Base-by-base conservation (phyloP, 2,797 vertebrate species). In the Fistularia commersonii region DNA sequence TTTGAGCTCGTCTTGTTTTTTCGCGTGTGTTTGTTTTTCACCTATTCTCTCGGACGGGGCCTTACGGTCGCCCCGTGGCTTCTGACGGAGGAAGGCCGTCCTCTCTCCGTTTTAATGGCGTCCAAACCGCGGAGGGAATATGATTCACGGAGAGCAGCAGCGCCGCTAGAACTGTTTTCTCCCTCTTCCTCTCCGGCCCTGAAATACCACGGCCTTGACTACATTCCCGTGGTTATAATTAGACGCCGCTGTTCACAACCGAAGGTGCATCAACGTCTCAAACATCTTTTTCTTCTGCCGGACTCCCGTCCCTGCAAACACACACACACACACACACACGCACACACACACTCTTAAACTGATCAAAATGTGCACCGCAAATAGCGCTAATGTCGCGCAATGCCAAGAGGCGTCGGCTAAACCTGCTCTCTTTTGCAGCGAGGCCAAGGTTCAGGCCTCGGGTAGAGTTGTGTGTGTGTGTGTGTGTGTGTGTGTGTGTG, bases 171-270 rank as follows among this genome's bases (percentile, higher is more conserved):
- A 86, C 76, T 72, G 73, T 81, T 85, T 74, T 86, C 77, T 81
- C 61, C n/a, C n/a, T n/a, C n/a, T 40, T 40, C 81, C 69, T 77
- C 69, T 77, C 48, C 64, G 70, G 64, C 65, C 57, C 66, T 74
- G 78, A 82, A 82, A 85, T 79, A 80, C 73, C 78, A 69, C 58
- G 69, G 82, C 81, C 78, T 82, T 82, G 83, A 83, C 87, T 80
- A 57, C 75, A 84, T 81, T 89, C 85, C 83, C 74, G 77, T 73
- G 81, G 83, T 83, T 84, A 86, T 87, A 85, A 86, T 87, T 88
- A 87, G 79, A 87, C 73, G 64, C 61, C 74, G 75, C 64, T 74
- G 74, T 76, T 77, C 69, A 84, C 79, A 88, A 82, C 84, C 74
- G 72, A 84, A 84, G 78, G 83, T 84, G 83, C 88, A 82, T 86